Conservation (phyloP, 2,797 vertebrate species). For the Pogonophryne albipinna region DNA sequence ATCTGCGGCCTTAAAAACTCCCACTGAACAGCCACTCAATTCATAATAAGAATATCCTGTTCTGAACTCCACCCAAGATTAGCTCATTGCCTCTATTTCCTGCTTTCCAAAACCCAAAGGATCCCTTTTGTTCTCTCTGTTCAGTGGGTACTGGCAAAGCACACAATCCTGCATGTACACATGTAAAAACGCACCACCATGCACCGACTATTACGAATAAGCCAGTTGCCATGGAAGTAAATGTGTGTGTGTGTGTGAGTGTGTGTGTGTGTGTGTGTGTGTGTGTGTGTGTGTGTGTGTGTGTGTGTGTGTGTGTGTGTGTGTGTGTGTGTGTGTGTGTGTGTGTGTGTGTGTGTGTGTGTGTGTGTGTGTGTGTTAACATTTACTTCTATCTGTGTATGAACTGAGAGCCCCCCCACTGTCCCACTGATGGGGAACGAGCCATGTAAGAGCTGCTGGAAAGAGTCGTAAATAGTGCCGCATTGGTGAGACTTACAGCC, state of each 20-base stretch:
- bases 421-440: slow-evolving; percentile 37
- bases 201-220: slow-evolving; percentile 33
- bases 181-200: neutral
- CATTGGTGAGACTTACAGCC: slow-evolving; percentile 41
- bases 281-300: slow-evolving; percentile 15
- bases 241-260: neutral
- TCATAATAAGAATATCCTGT: slow-evolving; percentile 8
- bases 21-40: slow-evolving; percentile 24
- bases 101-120: neutral
- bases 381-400: slow-evolving; percentile 17
- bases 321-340: neutral
- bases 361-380: slow-evolving; percentile 15
- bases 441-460: slow-evolving; percentile 32
- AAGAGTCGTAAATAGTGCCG: slow-evolving; percentile 22
- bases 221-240: slow-evolving; percentile 16
- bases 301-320: slow-evolving; percentile 21
- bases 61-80: neutral
- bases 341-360: slow-evolving; percentile 1
- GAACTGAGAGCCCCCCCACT: slow-evolving; percentile 15
- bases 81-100: slow-evolving; percentile 12
- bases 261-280: slow-evolving; percentile 23
- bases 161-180: neutral
- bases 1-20: slow-evolving; percentile 18
- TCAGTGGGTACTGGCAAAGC: neutral
- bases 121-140: neutral